Percentiles rank a stretch among this genome's conserved stretches.
These are phyloP conservation scores for Cephalopholis sonnerati DNA, from an alignment of 2,113 vertebrate genomes.

Conservation along the genomic window DNA sequence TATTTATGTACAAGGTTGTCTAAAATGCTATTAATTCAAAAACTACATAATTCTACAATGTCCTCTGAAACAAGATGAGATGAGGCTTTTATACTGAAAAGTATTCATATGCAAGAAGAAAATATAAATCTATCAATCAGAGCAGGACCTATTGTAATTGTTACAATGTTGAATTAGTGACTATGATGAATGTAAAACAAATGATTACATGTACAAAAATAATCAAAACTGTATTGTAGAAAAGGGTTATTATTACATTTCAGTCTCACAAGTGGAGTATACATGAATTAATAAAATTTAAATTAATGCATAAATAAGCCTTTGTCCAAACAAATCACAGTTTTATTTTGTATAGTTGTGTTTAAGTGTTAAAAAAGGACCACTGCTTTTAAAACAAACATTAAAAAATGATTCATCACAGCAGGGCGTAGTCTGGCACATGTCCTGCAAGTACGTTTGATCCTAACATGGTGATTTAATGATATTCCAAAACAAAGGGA, in stretches of 20 bases:
- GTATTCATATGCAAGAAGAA: conserved; percentile 37
- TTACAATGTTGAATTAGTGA: conserved; percentile 30
- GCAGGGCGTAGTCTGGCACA: conserved; percentile 16
- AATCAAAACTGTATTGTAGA: not conserved
- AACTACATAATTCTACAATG: not conserved
- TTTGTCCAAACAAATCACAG: not conserved
- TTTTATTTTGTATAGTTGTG: conserved; percentile 18
- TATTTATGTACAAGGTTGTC: conserved; percentile 41
- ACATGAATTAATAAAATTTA: not conserved
- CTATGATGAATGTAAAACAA: conserved; percentile 55
- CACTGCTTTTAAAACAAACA: not conserved
- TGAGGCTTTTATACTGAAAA: conserved; percentile 24
- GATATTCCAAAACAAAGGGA: conserved; percentile 39
- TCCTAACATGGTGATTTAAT: conserved; percentile 31
- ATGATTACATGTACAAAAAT: conserved; percentile 9
- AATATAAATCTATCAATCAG: not conserved
- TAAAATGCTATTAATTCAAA: conserved; percentile 1
- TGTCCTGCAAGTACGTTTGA: conserved; percentile 22
- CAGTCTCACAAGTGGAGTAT: not conserved
- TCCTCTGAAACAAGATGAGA: not conserved
- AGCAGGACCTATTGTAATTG: conserved; percentile 10
- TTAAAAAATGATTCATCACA: conserved; percentile 1
- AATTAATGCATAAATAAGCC: conserved; percentile 2
- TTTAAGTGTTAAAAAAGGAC: conserved; percentile 19
- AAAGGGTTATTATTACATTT: not conserved